Conservation (phyloP, 2,888 invertebrate genomes). For the Acleris cristana region DNA sequence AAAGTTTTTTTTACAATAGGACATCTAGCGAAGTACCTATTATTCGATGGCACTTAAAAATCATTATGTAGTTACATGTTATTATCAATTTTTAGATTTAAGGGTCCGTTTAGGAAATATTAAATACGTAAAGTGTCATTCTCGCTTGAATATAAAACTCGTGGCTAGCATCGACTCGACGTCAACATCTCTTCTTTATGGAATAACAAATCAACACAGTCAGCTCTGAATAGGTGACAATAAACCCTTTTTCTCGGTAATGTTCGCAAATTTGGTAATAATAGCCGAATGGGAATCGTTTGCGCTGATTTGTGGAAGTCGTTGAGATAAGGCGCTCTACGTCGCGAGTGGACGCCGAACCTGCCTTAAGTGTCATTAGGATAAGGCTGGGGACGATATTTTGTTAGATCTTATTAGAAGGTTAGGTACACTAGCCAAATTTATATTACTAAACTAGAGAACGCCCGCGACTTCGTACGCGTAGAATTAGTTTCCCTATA, state of each 20-base stretch:
- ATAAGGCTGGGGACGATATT: neutral
- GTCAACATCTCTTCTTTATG: conserved; percentile 48
- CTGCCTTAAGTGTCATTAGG: neutral
- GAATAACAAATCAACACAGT: conserved; percentile 57
- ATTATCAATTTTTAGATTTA: too few relatives aligned
- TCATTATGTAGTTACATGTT: too few relatives aligned
- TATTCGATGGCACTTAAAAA: too few relatives aligned
- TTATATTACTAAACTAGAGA: neutral
- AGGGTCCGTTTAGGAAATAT: too few relatives aligned
- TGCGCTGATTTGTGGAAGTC: too few relatives aligned
- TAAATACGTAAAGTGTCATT: too few relatives aligned
- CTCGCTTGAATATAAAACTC: neutral
- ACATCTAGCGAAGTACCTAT: too few relatives aligned
- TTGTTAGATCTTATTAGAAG: neutral
- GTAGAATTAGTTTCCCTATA: too few relatives aligned
- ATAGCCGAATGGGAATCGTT: conserved; percentile 2
- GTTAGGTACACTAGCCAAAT: neutral
- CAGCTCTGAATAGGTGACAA: conserved; percentile 53
- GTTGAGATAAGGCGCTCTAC: conserved; percentile 1
- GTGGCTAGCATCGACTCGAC: neutral
- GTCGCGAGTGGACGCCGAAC: neutral
- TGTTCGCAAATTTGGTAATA: conserved; percentile 22
- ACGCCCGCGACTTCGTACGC: too few relatives aligned
- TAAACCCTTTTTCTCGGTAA: conserved; percentile 46
- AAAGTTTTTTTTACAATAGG: too few relatives aligned